Evolutionary conservation across 2,797 vertebrate species (phyloP).

Genomic region (Phrynocephalus forsythii): DNA sequence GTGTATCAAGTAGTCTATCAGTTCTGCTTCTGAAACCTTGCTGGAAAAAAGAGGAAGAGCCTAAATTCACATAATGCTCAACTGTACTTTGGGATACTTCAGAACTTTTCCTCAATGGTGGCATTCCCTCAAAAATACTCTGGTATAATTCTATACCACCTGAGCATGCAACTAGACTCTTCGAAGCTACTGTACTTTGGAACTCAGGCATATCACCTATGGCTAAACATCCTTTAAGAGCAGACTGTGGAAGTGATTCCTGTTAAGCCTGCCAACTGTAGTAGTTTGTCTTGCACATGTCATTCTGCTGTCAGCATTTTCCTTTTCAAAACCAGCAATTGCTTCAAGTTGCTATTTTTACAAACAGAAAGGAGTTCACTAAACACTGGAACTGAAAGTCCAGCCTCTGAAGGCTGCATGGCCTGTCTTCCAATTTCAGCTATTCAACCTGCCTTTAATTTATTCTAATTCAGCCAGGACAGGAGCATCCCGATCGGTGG

Average conservation of each 20-base stretch:
- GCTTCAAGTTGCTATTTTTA: neutral
- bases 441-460: neutral
- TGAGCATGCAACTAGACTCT: neutral
- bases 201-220: neutral
- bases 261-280: neutral
- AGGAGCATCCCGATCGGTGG: neutral
- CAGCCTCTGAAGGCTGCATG: neutral
- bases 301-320: neutral
- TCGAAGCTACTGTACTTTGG: neutral
- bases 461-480: neutral
- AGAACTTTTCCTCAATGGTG: neutral
- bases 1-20: neutral
- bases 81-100: too few species aligned
- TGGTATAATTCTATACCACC: neutral
- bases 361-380: neutral
- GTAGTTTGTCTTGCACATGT: neutral
- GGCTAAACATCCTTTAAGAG: neutral
- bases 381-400: neutral
- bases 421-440: neutral
- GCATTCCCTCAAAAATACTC: neutral
- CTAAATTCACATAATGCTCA: neutral
- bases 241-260: neutral
- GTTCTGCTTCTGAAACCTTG: neutral
- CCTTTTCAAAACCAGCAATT: fast-evolving
- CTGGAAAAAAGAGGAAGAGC: neutral